Base-by-base conservation (phyloP, 2,888 invertebrate species). In the Eudemis profundana region DNA sequence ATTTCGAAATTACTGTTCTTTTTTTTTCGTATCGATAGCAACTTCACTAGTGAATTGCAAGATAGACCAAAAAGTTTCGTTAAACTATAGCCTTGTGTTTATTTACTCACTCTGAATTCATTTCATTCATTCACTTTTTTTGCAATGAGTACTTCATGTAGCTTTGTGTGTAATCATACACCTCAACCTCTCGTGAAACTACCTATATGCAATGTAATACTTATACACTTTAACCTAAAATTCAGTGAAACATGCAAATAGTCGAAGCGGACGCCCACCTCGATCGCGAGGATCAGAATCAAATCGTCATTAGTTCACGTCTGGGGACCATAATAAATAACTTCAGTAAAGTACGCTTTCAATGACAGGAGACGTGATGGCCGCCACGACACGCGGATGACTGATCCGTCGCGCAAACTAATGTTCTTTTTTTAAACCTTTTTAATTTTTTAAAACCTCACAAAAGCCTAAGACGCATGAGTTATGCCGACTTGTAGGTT, bases 401-500 rank as follows among this genome's bases (percentile, higher is more conserved):
- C 89, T 86, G 90, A 88, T 87, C 86, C 88, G 82, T 80, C 84
- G 86, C 86, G 84, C 84, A 82, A 87, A 88, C 85, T 87, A 89
- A 89, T 89, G 87, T 87, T 85, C 84, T 78, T 88, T 88, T 90
- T 89, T 87, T 76, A 86, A 84, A 78, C 77, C 71, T 80, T 86
- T 86, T 87, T 87, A 80, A 33, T 33, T 85, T 86, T 89, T 86
- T 86, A 78, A 80, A 85, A 80, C 78, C 83, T 74, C 84, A 90
- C 88, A 90, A 89, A 88, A 89, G 87, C 83, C 86, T 79, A 85
- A 85, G 87, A 79, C 82, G 75, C 86, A 81, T 90, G 85, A 90
- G 84, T 88, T 90, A 91, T 91, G 85, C 87, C 86, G 85, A 84
- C 87, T 86, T 86, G 86, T 89, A 89, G n/a, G 88, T 89, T 90